Evolutionary conservation across 2,113 vertebrate species (phyloP).

Genomic region (Tachysurus fulvidraco): DNA sequence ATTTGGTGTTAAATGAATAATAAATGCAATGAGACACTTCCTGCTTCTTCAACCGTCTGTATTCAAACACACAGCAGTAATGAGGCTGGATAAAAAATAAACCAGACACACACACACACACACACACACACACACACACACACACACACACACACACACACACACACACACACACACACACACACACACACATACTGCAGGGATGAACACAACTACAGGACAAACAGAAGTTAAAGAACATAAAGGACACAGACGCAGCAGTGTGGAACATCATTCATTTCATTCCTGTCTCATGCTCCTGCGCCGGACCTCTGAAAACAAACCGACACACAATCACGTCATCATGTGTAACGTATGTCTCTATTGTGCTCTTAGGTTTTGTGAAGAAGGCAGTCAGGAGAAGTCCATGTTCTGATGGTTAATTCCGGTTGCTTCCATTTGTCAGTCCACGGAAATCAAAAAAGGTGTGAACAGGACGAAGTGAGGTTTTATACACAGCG

Average conservation of each 20-base stretch:
- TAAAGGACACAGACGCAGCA: constrained; percentile 27
- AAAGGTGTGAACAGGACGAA: constrained; percentile 46
- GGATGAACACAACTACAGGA: constrained; percentile 33
- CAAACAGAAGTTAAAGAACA: constrained; percentile 21
- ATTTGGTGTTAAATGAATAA: neutral
- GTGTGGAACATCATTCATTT: constrained; percentile 7
- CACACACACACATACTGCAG: neutral
- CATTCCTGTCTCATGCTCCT: constrained; percentile 40
- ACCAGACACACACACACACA: constrained; percentile 21
- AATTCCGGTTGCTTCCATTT: constrained; percentile 8
- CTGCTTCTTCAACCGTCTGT: constrained; percentile 3
- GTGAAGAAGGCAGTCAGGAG: constrained; percentile 8
- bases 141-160: too few species aligned
- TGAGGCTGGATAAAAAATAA: neutral
- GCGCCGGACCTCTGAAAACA: constrained; percentile 30
- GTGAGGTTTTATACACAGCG: constrained; percentile 52
- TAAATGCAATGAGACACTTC: too few species aligned
- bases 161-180: neutral
- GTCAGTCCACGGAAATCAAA: constrained; percentile 22
- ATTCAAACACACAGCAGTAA: neutral
- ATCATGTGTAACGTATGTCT: constrained; percentile 55
- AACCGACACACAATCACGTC: constrained; percentile 57
- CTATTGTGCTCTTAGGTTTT: constrained; percentile 32
- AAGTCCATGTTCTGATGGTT: neutral
- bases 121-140: constrained; percentile 12